Percentiles rank a stretch among this genome's conserved stretches.
Evolutionary conservation across 2,888 invertebrate genomes (phyloP).

Genomic region (Gerris lacustris): DNA sequence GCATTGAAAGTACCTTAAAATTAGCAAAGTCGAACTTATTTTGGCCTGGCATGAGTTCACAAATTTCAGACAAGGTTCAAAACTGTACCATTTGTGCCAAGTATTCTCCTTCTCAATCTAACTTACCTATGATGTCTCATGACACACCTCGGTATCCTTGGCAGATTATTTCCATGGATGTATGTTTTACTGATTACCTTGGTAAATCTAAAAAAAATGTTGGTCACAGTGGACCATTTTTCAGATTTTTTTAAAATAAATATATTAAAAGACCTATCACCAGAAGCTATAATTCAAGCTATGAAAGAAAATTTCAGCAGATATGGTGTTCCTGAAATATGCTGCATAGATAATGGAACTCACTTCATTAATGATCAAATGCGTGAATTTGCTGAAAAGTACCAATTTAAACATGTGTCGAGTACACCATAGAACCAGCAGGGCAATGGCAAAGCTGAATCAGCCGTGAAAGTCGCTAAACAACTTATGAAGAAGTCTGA

Average conservation of each 20-base stretch:
- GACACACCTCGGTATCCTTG: conserved; percentile 13
- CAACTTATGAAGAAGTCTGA: conserved; percentile 9
- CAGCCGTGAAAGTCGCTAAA: conserved; percentile 13
- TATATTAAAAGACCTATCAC: neutral
- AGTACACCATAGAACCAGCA: conserved; percentile 4
- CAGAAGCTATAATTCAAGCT: conserved; percentile 4
- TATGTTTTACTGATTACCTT: conserved; percentile 10
- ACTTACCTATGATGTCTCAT: conserved; percentile 14
- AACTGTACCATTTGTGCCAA: neutral
- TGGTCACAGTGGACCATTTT: conserved; percentile 14
- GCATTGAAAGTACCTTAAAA: neutral
- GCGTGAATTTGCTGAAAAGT: conserved; percentile 10
- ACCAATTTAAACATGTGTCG: conserved; percentile 9
- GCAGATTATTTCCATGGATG: conserved; percentile 7
- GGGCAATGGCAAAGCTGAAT: conserved; percentile 13
- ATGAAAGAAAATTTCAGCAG: conserved; percentile 13
- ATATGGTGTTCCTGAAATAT: conserved; percentile 13
- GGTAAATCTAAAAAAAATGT: conserved; percentile 3
- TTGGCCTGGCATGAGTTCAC: neutral
- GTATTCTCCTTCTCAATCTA: conserved; percentile 2
- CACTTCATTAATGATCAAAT: conserved; percentile 4
- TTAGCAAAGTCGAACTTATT: neutral
- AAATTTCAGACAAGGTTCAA: neutral
- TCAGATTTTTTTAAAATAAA: conserved; percentile 14
- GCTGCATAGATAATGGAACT: neutral